These are phyloP conservation scores for Tipula unca DNA, from an alignment of 2,888 invertebrate genomes.

Conservation along the genomic window DNA sequence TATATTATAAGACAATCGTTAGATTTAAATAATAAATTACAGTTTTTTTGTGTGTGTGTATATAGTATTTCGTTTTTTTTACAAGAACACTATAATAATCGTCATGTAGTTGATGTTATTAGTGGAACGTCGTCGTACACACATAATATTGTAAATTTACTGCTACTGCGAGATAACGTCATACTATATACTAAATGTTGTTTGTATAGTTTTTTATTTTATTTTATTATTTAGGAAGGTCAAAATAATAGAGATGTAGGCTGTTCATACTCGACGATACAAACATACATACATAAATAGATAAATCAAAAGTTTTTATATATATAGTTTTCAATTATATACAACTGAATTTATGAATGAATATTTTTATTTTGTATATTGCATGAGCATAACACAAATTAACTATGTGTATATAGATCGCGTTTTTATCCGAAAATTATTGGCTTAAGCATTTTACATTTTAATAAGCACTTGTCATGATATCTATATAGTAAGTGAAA, in stretches of 20 bases:
- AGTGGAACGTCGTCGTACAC: background rate
- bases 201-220: background rate
- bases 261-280: background rate
- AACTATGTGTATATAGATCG: background rate
- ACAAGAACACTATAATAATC: background rate
- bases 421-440: background rate
- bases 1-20: background rate
- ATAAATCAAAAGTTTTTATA: background rate
- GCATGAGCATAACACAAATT: background rate
- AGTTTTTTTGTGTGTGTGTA: background rate
- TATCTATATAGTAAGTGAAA: background rate
- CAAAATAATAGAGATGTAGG: background rate
- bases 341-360: background rate
- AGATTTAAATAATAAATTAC: constrained; percentile 4
- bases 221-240: background rate
- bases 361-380: background rate
- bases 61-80: background rate
- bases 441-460: background rate
- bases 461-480: background rate
- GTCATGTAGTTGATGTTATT: background rate
- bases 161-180: background rate
- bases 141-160: background rate
- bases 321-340: background rate
- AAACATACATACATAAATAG: background rate
- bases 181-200: background rate